phyloP scores from a whole-genome alignment of 2,113 vertebrate genomes.

The Caranx melampygus region DNA sequence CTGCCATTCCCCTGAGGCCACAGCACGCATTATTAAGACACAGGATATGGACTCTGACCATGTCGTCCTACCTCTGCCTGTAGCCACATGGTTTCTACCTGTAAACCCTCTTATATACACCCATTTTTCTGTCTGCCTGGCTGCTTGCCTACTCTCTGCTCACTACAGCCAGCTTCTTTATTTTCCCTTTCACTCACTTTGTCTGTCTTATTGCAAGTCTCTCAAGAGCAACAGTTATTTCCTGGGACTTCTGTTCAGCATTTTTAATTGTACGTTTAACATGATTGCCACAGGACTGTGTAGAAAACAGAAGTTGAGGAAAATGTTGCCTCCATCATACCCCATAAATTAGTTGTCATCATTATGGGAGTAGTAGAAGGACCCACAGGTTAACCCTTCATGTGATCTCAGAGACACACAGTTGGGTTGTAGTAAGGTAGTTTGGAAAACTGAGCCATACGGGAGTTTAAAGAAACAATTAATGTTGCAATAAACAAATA shows the following conservation, averaged over 20 bases:
- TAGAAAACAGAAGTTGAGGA: slow-evolving; percentile 23
- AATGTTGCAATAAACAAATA: slow-evolving; percentile 33
- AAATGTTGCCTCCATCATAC: slow-evolving; percentile 53
- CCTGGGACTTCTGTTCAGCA: slow-evolving; percentile 18
- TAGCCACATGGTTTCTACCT: slow-evolving; percentile 81
- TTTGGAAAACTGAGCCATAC: slow-evolving; percentile 12
- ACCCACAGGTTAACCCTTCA: slow-evolving; percentile 47
- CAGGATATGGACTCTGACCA: slow-evolving; percentile 79
- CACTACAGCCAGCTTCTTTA: slow-evolving; percentile 21
- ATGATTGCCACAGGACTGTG: slow-evolving; percentile 45
- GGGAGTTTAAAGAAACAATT: slow-evolving; percentile 11
- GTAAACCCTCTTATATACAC: slow-evolving; percentile 70
- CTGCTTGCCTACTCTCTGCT: slow-evolving; percentile 50
- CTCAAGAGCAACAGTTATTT: slow-evolving; percentile 10
- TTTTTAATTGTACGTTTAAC: slow-evolving; percentile 56
- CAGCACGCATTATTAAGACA: slow-evolving; percentile 77
- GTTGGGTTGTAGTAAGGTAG: slow-evolving; percentile 5
- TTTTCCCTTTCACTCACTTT: slow-evolving; percentile 11
- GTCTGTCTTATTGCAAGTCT: not conserved
- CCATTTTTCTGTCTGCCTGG: slow-evolving; percentile 58
- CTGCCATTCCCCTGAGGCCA: slow-evolving; percentile 70
- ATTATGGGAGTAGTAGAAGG: slow-evolving; percentile 48
- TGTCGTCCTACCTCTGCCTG: slow-evolving; percentile 70
- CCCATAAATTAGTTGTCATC: slow-evolving; percentile 69
- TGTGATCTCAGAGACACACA: not conserved